Evolutionary conservation across 37 sponge, comb jelly and placozoan species (phyloP), one percentile per base, ranked within the genome.

Genomic region (Hormiphora californensis): DNA sequence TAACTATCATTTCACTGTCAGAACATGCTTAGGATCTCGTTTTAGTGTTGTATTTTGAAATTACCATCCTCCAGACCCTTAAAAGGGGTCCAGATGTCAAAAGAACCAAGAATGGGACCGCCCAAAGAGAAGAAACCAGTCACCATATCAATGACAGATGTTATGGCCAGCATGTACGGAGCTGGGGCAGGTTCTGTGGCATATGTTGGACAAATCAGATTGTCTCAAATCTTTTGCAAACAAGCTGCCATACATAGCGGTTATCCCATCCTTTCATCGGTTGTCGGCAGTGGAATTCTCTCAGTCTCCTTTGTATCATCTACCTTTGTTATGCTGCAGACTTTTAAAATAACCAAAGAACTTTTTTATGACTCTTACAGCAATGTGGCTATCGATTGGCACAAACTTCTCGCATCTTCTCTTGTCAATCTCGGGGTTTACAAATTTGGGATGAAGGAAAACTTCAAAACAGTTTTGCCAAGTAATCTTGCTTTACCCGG

Each of bases 161-260:
- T n/a, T n/a, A n/a, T n/a, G n/a, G n/a, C n/a, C n/a, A n/a, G n/a
- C n/a, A n/a, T n/a, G n/a, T n/a, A n/a, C n/a, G n/a, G n/a, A n/a
- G n/a, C n/a, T n/a, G n/a, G n/a, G n/a, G n/a, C n/a, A n/a, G n/a
- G n/a, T n/a, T n/a, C n/a, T n/a, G n/a, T n/a, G n/a, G n/a, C n/a
- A n/a, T n/a, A n/a, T n/a, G n/a, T n/a, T n/a, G n/a, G n/a, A n/a
- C n/a, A n/a, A n/a, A n/a, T n/a, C n/a, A n/a, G n/a, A n/a, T n/a
- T n/a, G n/a, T n/a, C n/a, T n/a, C n/a, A n/a, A n/a, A n/a, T n/a
- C n/a, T n/a, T n/a, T n/a, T n/a, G n/a, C n/a, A n/a, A n/a, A n/a
- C n/a, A n/a, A n/a, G n/a, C n/a, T n/a, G n/a, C n/a, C n/a, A 9
- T 73, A 4, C 81, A 73, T 36, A n/a, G 36, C 23, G 81, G 81